Base-by-base conservation (phyloP, 1,140 invertebrate genomes). In the Zaprionus tsacasi region DNA sequence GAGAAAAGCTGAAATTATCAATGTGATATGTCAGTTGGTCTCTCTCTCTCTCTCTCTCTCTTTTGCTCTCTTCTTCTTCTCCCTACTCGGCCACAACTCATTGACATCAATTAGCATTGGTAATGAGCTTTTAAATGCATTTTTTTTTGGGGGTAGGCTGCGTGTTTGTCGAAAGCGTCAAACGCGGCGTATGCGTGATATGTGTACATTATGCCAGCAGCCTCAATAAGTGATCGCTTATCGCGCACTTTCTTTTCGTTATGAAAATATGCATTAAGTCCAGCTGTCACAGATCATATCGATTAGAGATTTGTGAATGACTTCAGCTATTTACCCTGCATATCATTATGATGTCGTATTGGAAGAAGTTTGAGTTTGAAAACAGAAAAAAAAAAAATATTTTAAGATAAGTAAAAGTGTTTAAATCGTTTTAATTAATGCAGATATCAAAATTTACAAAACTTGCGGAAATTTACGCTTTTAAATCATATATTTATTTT, bases 101-200 rank as follows among this genome's bases (percentile, higher is more conserved):
- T 57, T 60, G 33, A 30, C 38, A 81, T 75, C 79, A 89, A 89
- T 88, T 88, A 88, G 81, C 85, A 88, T 89, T 86, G 57, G 78
- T 88, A 88, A 88, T 88, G 85, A 81, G 85, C 70, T 88, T 89
- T 88, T 88, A 88, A 88, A 80, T 80, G 78, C 73, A 85, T 78
- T 81, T 45, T 55, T 55, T 21, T 21, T 21, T 21, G 1, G 1
- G 30, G 57, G 38, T 11, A 57, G 65, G 38, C 15, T 67, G 65
- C 56, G 68, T 88, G 74, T 88, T 85, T 88, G 85, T 88, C 63
- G 85, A 89, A 85, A 89, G 85, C 75, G 70, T 64, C 55, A 58
- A 73, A 76, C 45, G 73, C 67, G 67, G 77, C 83, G 75, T 76
- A 81, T 81, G 66, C 85, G 85, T 89, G 85, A 88, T 88, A 79